phyloP scores from a whole-genome alignment of 1,140 invertebrate species.

The Apis dorsata region DNA sequence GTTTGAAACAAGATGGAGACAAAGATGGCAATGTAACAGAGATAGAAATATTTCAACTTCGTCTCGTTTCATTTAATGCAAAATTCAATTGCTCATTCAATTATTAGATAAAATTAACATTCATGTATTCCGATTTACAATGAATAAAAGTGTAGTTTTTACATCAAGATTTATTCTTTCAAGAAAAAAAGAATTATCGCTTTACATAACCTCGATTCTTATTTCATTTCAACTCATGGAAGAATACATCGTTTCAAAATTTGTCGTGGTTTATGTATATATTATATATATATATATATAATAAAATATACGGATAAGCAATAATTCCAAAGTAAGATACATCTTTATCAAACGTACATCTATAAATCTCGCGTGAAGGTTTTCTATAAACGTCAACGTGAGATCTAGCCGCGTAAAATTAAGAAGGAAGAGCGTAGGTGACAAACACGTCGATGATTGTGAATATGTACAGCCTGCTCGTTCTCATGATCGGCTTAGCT shows the following conservation, averaged over 20 bases:
- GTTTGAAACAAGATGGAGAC: too few relatives aligned
- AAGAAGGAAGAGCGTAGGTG: slow-evolving; percentile 49
- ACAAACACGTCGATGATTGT: slow-evolving; percentile 35
- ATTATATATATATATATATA: too few relatives aligned
- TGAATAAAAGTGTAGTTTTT: too few relatives aligned
- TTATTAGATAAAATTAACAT: too few relatives aligned
- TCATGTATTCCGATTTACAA: too few relatives aligned
- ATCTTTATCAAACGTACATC: not conserved
- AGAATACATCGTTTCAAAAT: not conserved
- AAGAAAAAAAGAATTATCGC: not conserved
- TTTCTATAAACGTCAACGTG: not conserved
- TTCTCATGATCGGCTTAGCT: slow-evolving; percentile 43
- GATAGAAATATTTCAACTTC: too few relatives aligned
- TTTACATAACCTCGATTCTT: not conserved
- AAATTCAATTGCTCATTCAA: too few relatives aligned
- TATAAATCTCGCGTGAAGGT: slow-evolving; percentile 1
- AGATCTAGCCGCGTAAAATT: not conserved
- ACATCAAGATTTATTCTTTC: too few relatives aligned
- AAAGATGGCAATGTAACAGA: too few relatives aligned
- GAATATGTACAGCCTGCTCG: slow-evolving; percentile 5
- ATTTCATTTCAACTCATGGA: not conserved
- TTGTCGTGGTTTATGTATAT: not conserved
- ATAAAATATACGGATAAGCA: not conserved
- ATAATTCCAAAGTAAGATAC: too few relatives aligned
- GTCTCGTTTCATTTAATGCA: too few relatives aligned